These are phyloP conservation scores for Montipora cactus DNA, from an alignment of 64 coral and sea anemone species.

Conservation along the genomic window DNA sequence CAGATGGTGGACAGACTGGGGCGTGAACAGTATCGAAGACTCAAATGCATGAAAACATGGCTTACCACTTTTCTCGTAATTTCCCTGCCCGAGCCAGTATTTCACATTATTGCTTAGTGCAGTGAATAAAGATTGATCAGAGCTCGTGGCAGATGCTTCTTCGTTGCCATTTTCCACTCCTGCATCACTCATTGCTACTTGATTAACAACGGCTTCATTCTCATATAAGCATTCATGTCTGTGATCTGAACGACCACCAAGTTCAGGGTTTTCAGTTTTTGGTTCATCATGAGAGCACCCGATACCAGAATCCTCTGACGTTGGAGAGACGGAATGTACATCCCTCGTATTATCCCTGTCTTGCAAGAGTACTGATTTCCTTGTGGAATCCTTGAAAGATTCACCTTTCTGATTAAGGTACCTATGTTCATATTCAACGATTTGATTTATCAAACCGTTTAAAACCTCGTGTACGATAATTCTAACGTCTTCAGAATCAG, in stretches of 20 bases:
- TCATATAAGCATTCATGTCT: neutral
- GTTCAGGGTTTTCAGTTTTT: slow-evolving; percentile 1
- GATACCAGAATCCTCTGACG: slow-evolving; percentile 92
- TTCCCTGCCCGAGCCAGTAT: slow-evolving; percentile 82
- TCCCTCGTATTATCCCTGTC: neutral
- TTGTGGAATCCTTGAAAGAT: slow-evolving; percentile 2
- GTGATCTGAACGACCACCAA: neutral
- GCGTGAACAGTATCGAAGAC: neutral
- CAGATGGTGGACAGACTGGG: too few species aligned
- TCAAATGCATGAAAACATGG: neutral
- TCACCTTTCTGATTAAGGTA: neutral
- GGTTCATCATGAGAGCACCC: slow-evolving; percentile 29
- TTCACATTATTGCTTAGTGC: slow-evolving; percentile 90
- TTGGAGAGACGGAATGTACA: slow-evolving; percentile 55
- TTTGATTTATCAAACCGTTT: slow-evolving; percentile 59
- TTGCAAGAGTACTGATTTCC: neutral
- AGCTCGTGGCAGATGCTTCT: too few species aligned
- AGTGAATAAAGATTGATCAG: slow-evolving; percentile 64
- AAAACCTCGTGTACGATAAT: slow-evolving; percentile 64
- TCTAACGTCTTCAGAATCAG: slow-evolving; percentile 50
- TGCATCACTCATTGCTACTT: neutral
- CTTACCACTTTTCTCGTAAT: slow-evolving; percentile 50
- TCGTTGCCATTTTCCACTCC: neutral
- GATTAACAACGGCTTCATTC: neutral
- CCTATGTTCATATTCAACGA: neutral